Evolutionary conservation across 2,888 invertebrate genomes (phyloP), one percentile per base, ranked within the genome.

Genomic region (Perizoma affinitatum): DNA sequence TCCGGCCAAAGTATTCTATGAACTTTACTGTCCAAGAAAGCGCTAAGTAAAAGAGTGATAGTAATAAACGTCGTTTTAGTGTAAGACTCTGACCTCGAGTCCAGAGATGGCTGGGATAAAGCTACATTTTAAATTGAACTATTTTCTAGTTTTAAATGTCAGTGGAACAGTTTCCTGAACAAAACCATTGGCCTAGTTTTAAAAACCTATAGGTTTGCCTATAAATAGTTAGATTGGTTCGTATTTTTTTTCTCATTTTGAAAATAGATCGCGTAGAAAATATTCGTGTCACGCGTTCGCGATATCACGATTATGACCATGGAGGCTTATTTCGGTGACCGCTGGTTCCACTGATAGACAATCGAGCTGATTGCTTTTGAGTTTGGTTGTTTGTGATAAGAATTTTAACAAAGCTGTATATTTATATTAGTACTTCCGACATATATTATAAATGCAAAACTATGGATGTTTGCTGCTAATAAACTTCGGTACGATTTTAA

Each of bases 11-110:
- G 45, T 57, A 62, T 42, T 53, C 49, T 46, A 53, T 40, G 38
- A 66, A 61, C 59, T 66, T 66, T 60, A 60, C 63, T 58, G 60
- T 63, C 61, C 55, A 44, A 65, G 66, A 57, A 49, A 63, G 59
- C 53, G 61, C 61, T 66, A 64, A 68, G 68, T 70, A 65, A 66
- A 69, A 63, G 66, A 68, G 63, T 65, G 69, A 66, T 65, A 63
- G 55, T 61, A 68, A 65, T 68, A 70, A 70, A 65, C 60, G 65
- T 59, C 52, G 54, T 57, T 69, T 69, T 63, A 65, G 66, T 63
- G 50, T 60, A 56, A 63, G 54, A 52, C 58, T 56, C 50, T 57
- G 58, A 61, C n/a, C n/a, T n/a, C n/a, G n/a, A n/a, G n/a, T n/a
- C n/a, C n/a, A n/a, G n/a, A n/a, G n/a, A n/a, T n/a, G n/a, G n/a